phyloP scores from a whole-genome alignment of 2,113 vertebrate genomes.

The Alligator sinensis region DNA sequence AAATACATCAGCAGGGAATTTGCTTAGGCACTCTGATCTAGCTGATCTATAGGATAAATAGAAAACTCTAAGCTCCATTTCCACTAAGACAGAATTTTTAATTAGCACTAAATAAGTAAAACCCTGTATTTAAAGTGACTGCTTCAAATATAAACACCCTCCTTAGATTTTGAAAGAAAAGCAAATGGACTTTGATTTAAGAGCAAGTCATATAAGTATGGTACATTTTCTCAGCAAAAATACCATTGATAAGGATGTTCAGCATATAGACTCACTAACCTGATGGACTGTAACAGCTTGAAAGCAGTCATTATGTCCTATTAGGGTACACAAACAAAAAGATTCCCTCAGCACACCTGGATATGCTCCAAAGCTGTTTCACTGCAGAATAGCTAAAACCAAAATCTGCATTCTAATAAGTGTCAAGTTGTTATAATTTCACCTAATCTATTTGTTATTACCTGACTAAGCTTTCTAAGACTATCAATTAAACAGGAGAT shows the following conservation, averaged over 20 bases:
- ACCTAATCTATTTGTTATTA: neutral
- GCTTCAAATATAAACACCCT: neutral
- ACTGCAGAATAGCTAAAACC: conserved; percentile 12
- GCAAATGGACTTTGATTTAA: neutral
- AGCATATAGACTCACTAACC: conserved; percentile 48
- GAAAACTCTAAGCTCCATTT: neutral
- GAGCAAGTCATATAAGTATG: neutral
- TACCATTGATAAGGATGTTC: conserved; percentile 17
- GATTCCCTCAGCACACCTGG: conserved; percentile 49
- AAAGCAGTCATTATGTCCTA: conserved; percentile 65
- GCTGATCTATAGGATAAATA: neutral
- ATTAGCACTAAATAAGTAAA: neutral
- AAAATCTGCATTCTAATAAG: conserved; percentile 66
- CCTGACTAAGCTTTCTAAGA: neutral
- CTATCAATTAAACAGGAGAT: neutral
- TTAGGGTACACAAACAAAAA: conserved; percentile 59
- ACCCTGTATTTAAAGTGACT: neutral
- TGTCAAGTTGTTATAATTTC: conserved; percentile 30
- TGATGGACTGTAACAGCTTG: conserved; percentile 60
- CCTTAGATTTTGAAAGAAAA: neutral
- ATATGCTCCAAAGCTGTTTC: conserved; percentile 46
- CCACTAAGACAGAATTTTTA: neutral
- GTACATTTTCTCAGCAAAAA: conserved; percentile 32
- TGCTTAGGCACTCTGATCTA: neutral
- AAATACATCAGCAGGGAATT: neutral